phyloP scores from a whole-genome alignment of 2,113 vertebrate genomes.

The Hystrix cristata region DNA sequence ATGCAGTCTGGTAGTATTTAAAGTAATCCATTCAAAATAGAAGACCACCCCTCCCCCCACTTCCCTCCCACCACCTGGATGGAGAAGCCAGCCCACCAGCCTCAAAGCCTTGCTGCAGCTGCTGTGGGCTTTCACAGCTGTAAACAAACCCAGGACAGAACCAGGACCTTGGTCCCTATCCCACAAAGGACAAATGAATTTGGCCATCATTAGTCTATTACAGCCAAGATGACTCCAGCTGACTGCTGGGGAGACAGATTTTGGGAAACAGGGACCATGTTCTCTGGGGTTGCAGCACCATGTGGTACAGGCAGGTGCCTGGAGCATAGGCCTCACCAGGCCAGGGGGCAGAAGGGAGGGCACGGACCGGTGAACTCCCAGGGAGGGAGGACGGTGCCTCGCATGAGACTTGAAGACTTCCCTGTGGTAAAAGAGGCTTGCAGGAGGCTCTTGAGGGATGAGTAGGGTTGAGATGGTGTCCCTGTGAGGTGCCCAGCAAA shows the following conservation, averaged over 20 bases:
- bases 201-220: not conserved
- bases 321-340: not conserved
- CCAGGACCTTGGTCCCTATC: not conserved
- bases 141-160: not conserved
- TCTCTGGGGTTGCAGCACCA: not conserved
- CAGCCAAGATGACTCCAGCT: not conserved
- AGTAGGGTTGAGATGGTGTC: not conserved
- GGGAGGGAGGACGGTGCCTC: not conserved
- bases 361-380: too few relatives aligned
- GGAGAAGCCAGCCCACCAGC: not conserved
- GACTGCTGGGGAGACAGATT: not conserved
- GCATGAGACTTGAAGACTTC: not conserved
- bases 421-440: not conserved
- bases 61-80: not conserved
- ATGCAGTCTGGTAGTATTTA: constrained; percentile 47
- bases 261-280: not conserved
- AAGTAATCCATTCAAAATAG: constrained; percentile 42
- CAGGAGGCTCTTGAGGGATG: not conserved
- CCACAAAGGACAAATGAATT: not conserved
- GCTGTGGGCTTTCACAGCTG: not conserved
- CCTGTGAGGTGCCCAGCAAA: not conserved
- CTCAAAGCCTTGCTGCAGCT: not conserved
- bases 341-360: not conserved
- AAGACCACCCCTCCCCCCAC: not conserved
- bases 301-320: not conserved